phyloP scores from a whole-genome alignment of 2,888 invertebrate species.

The Diplolepis rosae region DNA sequence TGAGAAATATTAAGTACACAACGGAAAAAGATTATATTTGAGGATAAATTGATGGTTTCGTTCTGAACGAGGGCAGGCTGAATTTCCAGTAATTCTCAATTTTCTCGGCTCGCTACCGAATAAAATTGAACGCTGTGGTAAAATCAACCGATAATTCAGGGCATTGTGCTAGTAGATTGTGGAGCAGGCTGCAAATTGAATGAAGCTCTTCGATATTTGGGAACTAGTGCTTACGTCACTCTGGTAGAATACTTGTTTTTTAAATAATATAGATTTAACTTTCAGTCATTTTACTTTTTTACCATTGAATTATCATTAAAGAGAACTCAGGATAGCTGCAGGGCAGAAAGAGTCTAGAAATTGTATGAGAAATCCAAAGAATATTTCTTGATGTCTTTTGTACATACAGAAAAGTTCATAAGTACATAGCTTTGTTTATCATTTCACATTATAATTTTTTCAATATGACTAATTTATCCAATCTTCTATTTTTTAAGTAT shows the following conservation, averaged over 20 bases:
- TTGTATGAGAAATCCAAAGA: too few relatives aligned
- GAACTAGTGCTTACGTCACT: constrained; percentile 35
- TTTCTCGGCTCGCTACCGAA: constrained; percentile 2
- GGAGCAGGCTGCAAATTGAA: constrained; percentile 39
- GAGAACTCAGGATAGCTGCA: too few relatives aligned
- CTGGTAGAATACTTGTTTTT: constrained; percentile 28
- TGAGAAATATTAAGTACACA: background rate
- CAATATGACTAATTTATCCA: too few relatives aligned
- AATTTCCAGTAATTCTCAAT: constrained; percentile 27
- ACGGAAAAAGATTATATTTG: too few relatives aligned
- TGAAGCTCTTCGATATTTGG: constrained; percentile 35
- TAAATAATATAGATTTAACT: background rate
- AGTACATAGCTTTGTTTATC: too few relatives aligned
- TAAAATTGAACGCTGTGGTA: constrained; percentile 36
- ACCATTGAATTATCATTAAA: background rate
- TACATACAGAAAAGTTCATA: too few relatives aligned
- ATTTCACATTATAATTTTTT: too few relatives aligned
- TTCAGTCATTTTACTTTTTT: background rate
- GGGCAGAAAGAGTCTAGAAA: too few relatives aligned
- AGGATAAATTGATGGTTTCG: constrained; percentile 8
- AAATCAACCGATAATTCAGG: constrained; percentile 42
- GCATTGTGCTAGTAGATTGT: constrained; percentile 31
- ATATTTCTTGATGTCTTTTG: too few relatives aligned
- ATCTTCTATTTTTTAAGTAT: too few relatives aligned
- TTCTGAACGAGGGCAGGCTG: background rate